phyloP scores from a whole-genome alignment of 64 coral and sea anemone genomes.

The Orbicella faveolata region DNA sequence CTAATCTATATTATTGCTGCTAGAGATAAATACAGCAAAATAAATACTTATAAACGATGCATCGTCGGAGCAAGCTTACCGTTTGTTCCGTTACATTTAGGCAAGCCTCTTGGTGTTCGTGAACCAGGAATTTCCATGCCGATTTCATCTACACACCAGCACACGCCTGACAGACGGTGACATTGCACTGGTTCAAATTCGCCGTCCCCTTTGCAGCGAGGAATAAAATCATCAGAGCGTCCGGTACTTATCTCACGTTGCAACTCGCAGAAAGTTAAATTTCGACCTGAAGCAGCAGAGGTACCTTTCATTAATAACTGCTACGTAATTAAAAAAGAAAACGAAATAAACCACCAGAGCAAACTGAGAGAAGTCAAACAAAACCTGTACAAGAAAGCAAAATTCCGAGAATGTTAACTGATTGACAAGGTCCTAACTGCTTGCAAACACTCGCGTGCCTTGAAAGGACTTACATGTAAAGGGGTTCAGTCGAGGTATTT shows the following conservation, averaged over 20 bases:
- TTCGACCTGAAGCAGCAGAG: constrained; percentile 8
- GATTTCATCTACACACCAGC: constrained; percentile 51
- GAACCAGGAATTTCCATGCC: constrained; percentile 28
- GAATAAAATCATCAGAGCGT: constrained; percentile 16
- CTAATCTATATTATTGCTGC: too few species aligned
- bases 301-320: not conserved
- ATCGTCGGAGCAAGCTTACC: not conserved
- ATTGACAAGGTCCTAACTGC: too few species aligned
- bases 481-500: too few species aligned
- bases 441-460: too few species aligned
- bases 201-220: constrained; percentile 38
- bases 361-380: too few species aligned
- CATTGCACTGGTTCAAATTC: constrained; percentile 53
- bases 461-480: too few species aligned
- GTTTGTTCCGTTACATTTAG: not conserved
- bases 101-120: constrained; percentile 3
- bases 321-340: too few species aligned
- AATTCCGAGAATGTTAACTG: too few species aligned
- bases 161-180: constrained; percentile 9
- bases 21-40: not conserved
- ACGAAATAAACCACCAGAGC: too few species aligned
- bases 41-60: not conserved
- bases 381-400: too few species aligned
- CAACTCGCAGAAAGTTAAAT: constrained; percentile 57
- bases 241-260: constrained; percentile 4